Evolutionary conservation across 1,140 invertebrate species (phyloP).

Genomic region (Eupeodes corollae): DNA sequence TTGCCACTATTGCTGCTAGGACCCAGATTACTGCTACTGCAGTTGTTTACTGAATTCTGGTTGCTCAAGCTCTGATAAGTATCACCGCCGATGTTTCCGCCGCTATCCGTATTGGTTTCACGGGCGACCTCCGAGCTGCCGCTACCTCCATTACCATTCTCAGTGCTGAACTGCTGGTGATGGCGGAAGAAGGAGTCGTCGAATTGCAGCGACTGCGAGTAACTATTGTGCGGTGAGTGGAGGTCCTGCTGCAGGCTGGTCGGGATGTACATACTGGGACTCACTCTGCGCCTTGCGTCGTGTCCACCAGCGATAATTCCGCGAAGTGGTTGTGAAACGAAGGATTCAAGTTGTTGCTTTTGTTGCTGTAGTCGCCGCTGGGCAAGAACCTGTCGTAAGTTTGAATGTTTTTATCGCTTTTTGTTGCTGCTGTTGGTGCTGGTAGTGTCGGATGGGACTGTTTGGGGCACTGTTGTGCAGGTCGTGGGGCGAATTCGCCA

Average conservation of each 20-base stretch:
- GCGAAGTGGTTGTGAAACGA: slow-evolving; percentile 82
- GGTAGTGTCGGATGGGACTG: slow-evolving; percentile 26
- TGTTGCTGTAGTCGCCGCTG: slow-evolving; percentile 18
- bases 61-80: no score
- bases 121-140: not conserved
- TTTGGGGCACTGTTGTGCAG: slow-evolving; percentile 31
- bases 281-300: slow-evolving; percentile 37
- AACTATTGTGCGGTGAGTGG: not conserved
- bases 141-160: not conserved
- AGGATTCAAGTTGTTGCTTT: slow-evolving; percentile 61
- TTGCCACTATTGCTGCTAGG: not conserved
- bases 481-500: slow-evolving; percentile 37
- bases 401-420: slow-evolving; percentile 6
- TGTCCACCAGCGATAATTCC: slow-evolving; percentile 77
- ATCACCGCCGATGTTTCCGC: no score
- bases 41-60: not conserved
- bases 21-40: not conserved
- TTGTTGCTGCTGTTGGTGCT: slow-evolving; percentile 17
- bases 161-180: not conserved
- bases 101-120: not conserved
- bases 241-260: not conserved
- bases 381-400: slow-evolving; percentile 7
- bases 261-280: not conserved
- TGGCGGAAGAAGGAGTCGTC: not conserved
- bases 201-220: not conserved